Evolutionary conservation across 2,113 vertebrate species (phyloP).

Genomic region (Dicaeum eximium): DNA sequence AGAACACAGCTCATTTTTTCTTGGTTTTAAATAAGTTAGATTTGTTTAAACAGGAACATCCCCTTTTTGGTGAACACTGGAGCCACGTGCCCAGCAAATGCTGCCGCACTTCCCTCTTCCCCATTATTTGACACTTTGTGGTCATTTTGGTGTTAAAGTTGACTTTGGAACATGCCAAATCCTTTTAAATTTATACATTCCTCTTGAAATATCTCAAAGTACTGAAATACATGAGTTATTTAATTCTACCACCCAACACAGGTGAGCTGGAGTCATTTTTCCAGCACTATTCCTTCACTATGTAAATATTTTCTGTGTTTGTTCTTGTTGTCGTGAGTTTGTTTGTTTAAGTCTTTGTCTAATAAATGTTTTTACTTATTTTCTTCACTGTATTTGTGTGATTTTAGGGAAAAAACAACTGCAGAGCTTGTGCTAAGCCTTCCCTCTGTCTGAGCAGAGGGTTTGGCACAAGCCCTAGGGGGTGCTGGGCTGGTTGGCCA

Average conservation of each 20-base stretch:
- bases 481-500: background rate
- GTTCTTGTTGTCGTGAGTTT: background rate
- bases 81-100: background rate
- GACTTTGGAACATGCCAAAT: background rate
- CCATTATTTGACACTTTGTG: background rate
- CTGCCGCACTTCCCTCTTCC: background rate
- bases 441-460: background rate
- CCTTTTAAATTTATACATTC: background rate
- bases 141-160: background rate
- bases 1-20: background rate
- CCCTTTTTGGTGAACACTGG: background rate
- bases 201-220: background rate
- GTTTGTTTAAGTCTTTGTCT: background rate
- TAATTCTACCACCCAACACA: background rate
- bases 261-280: background rate
- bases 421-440: background rate
- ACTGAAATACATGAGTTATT: background rate
- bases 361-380: background rate
- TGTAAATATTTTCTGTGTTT: conserved; percentile 46
- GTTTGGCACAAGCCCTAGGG: background rate
- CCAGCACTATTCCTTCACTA: background rate
- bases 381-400: background rate
- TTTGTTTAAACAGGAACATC: background rate
- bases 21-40: background rate
- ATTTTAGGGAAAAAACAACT: background rate